Conservation (phyloP, 2,113 vertebrate genomes). For the Ursus arctos region DNA sequence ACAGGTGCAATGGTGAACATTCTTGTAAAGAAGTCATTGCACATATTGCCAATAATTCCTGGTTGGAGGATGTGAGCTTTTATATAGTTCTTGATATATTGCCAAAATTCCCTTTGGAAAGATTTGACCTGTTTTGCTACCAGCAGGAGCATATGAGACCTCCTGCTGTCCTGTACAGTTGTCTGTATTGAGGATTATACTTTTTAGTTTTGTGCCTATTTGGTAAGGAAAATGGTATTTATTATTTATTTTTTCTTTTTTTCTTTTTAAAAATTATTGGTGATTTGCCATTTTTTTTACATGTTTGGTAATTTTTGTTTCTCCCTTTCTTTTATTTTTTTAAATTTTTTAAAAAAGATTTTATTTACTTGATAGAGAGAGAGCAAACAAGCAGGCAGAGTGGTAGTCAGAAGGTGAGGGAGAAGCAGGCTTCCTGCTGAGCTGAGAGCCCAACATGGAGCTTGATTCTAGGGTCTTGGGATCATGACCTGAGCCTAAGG, state of each 20-base stretch:
- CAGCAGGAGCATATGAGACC: neutral
- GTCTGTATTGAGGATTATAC: neutral
- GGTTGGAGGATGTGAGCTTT: neutral
- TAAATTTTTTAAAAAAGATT: too few relatives aligned
- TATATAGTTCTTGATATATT: neutral
- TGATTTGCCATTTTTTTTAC: neutral
- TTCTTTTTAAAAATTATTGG: neutral
- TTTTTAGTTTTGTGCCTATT: neutral
- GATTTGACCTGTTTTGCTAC: conserved; percentile 36
- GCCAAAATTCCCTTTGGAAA: conserved; percentile 32
- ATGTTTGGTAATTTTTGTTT: neutral
- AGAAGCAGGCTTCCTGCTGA: too few relatives aligned
- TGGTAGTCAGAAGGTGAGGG: too few relatives aligned
- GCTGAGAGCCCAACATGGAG: too few relatives aligned
- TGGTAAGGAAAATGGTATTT: neutral
- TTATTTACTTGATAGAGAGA: too few relatives aligned
- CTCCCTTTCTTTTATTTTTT: neutral
- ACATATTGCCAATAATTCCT: neutral
- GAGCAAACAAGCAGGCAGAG: too few relatives aligned
- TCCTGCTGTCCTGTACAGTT: neutral
- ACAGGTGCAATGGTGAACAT: neutral
- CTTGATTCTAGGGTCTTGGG: neutral
- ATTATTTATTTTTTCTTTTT: neutral
- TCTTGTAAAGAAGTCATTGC: neutral
- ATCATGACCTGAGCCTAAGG: neutral